Evolutionary conservation across 2,888 invertebrate genomes (phyloP).

Genomic region (Plusia festucae): DNA sequence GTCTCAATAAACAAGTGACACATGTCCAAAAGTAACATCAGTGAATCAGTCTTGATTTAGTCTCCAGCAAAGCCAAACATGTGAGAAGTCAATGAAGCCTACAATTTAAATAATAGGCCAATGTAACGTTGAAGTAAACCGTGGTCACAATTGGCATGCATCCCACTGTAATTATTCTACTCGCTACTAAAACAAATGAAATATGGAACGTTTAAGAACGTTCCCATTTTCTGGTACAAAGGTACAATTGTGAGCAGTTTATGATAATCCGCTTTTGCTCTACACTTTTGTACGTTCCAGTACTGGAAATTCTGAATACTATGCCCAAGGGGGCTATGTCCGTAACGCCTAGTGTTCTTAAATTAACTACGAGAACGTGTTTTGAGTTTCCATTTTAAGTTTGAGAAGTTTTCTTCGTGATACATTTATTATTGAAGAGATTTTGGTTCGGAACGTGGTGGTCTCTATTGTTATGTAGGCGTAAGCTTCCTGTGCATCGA

Average conservation of each 20-base stretch:
- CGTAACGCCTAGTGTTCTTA: conserved; percentile 49
- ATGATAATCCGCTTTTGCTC: conserved; percentile 6
- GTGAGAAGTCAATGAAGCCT: too few species aligned
- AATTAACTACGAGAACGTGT: conserved; percentile 66
- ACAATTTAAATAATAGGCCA: not conserved
- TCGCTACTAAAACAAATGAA: not conserved
- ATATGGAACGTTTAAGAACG: not conserved
- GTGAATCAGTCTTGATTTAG: too few species aligned
- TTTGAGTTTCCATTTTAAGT: conserved; percentile 21
- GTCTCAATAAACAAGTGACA: not conserved
- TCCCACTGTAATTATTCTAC: not conserved
- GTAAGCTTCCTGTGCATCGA: not conserved
- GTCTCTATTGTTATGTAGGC: not conserved
- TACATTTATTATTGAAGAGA: not conserved
- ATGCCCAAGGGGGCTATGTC: conserved; percentile 1
- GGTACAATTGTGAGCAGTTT: conserved; percentile 6
- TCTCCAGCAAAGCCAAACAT: too few species aligned
- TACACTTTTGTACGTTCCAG: conserved; percentile 8
- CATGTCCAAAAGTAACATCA: too few species aligned
- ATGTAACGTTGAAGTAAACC: not conserved
- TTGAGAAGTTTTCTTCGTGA: not conserved
- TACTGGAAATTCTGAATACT: conserved; percentile 2
- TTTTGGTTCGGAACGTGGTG: not conserved
- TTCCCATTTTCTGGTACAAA: conserved; percentile 2
- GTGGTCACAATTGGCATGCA: not conserved